Base-by-base conservation (phyloP, 1,140 invertebrate species). In the Temnothorax curvispinosus region DNA sequence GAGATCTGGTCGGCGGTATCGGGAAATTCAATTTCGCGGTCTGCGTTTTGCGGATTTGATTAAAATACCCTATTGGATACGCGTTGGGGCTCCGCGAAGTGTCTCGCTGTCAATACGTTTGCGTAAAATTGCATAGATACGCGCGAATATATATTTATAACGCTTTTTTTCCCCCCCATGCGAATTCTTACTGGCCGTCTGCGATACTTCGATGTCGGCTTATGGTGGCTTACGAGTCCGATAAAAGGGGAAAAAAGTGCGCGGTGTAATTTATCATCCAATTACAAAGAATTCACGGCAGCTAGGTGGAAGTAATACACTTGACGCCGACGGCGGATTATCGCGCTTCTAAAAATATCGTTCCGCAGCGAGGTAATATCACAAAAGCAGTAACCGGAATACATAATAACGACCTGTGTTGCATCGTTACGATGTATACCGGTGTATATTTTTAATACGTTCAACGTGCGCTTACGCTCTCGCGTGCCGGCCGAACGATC, bases 1-100 rank as follows among this genome's bases (percentile, higher is more conserved):
- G 65, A 87, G 54, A 78, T 80, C 85, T 41, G 69, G 71, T 21
- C 50, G 64, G 38, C 65, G 54, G 67, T 38, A 64, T 69, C 74
- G 50, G 32, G 62, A 65, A 91, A 91, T 91, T 77, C 86, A 87
- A 90, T 91, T 90, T 72, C 87, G 89, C 82, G 89, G 84, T 72
- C 74, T 72, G 78, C 81, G 80, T 90, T 60, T 71, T 89, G 64
- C 76, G 38, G 67, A 91, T 90, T 88, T 80, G 77, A 88, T 90
- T 90, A 87, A 88, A 90, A 88, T 54, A 81, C 72, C 82, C 58
- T 41, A 65, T 52, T 44, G 38, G 58, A 44, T 50, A 72, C n/a
- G n/a, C 13, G 50, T 3, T 21, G 50, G 35, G 44, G 38, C 9
- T 21, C 7, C 54, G 38, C 38, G 38, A 21, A 58, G 35, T 32